Evolutionary conservation across 2,113 vertebrate genomes (phyloP).

Genomic region (Ciconia boyciana): DNA sequence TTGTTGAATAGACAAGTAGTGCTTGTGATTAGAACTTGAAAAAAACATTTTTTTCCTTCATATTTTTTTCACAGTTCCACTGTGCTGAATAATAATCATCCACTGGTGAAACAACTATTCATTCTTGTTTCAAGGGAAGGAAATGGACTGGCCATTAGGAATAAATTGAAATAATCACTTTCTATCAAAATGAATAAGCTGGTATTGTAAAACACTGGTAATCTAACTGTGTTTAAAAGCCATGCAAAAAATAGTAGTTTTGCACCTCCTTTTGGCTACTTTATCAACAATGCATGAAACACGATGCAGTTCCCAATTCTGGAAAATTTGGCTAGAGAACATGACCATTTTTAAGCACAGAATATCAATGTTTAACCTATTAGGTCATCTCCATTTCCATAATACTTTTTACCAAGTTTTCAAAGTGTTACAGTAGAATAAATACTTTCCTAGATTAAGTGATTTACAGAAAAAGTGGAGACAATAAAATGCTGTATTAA

Average conservation of each 20-base stretch:
- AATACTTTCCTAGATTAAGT: background rate
- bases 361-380: background rate
- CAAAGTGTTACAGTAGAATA: background rate
- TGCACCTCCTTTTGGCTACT: background rate
- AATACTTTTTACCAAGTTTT: constrained; percentile 5
- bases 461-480: background rate
- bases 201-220: background rate
- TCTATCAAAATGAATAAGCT: background rate
- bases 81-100: background rate
- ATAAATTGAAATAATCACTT: background rate
- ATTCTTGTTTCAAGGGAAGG: background rate
- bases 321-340: background rate
- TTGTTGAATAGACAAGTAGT: background rate
- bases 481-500: background rate
- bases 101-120: background rate
- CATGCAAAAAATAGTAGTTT: background rate
- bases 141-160: background rate
- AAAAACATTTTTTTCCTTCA: background rate
- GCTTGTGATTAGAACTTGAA: background rate
- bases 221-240: background rate
- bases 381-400: background rate
- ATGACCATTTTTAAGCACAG: background rate
- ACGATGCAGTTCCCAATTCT: background rate
- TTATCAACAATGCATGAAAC: background rate
- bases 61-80: background rate